A percentile compares a stretch with the other conserved stretches of the same genome.
phyloP scores from a whole-genome alignment of 2,113 vertebrate species.

The Otus sunia region DNA sequence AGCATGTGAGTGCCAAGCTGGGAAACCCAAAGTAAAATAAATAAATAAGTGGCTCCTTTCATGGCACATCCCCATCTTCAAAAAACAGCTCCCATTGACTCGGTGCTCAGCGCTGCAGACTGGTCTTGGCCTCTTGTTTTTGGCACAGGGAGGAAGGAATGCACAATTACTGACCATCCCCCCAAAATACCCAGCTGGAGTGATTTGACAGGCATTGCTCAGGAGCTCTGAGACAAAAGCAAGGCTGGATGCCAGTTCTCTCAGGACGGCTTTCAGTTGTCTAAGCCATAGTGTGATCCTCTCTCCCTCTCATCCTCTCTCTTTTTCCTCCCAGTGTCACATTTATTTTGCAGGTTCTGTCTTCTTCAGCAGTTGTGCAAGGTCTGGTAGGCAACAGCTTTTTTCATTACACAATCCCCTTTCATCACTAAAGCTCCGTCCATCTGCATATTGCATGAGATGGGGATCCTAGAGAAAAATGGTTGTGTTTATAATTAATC shows the following conservation, averaged over 20 bases:
- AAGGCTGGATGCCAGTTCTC: background rate
- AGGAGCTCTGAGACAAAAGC: background rate
- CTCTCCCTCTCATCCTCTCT: background rate
- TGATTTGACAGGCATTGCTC: background rate
- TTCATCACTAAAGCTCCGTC: background rate
- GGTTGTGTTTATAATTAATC: background rate
- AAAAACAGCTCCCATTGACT: background rate
- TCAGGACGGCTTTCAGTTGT: background rate
- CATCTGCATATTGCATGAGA: background rate
- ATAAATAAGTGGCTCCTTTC: background rate
- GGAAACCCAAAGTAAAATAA: background rate
- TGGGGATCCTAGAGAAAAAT: background rate
- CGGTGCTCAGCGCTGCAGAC: fast-evolving
- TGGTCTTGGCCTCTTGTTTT: fast-evolving
- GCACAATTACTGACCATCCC: background rate
- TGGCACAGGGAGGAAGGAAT: fast-evolving
- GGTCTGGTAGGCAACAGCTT: background rate
- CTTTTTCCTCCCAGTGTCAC: background rate
- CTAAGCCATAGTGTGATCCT: background rate
- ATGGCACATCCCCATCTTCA: background rate
- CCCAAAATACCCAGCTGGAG: background rate
- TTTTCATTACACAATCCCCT: background rate
- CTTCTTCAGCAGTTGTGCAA: background rate
- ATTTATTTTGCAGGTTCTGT: background rate
- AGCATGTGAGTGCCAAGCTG: background rate